These are phyloP conservation scores for Helicoverpa assulta DNA, from an alignment of 2,888 invertebrate genomes.

Conservation along the genomic window DNA sequence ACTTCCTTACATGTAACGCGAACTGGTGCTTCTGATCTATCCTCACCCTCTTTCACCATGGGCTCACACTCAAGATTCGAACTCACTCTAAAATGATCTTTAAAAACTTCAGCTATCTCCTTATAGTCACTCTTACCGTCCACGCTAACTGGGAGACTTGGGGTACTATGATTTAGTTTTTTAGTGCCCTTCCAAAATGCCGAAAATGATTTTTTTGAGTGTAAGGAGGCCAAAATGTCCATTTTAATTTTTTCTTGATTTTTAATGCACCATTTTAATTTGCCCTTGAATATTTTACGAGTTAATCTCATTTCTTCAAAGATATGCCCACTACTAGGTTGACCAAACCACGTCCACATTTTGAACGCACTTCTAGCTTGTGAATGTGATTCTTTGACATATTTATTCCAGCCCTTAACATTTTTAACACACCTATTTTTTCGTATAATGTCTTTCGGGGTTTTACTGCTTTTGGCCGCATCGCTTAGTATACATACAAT, in stretches of 20 bases:
- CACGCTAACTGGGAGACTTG: background rate
- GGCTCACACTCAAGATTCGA: background rate
- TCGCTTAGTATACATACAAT: constrained; percentile 9
- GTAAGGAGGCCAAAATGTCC: background rate
- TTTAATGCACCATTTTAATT: constrained; percentile 5
- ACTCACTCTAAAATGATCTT: background rate
- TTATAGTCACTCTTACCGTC: background rate
- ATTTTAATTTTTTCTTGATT: constrained; percentile 8
- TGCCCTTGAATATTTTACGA: constrained; percentile 9
- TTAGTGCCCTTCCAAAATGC: constrained; percentile 7
- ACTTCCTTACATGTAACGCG: background rate
- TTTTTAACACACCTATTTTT: too few species aligned
- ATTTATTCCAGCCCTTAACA: constrained; percentile 11
- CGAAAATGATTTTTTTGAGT: background rate
- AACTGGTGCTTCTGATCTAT: background rate
- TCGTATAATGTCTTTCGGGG: background rate
- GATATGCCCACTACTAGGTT: constrained; percentile 1
- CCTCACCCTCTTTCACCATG: background rate
- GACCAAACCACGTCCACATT: background rate
- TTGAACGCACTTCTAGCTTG: background rate
- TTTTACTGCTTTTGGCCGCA: background rate
- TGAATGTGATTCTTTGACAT: background rate
- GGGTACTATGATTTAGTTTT: background rate
- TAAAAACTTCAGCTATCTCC: constrained; percentile 1
- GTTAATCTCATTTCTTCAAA: background rate